Evolutionary conservation across 2,113 vertebrate genomes (phyloP), one percentile per base, ranked within the genome.

Genomic region (Perca fluviatilis): DNA sequence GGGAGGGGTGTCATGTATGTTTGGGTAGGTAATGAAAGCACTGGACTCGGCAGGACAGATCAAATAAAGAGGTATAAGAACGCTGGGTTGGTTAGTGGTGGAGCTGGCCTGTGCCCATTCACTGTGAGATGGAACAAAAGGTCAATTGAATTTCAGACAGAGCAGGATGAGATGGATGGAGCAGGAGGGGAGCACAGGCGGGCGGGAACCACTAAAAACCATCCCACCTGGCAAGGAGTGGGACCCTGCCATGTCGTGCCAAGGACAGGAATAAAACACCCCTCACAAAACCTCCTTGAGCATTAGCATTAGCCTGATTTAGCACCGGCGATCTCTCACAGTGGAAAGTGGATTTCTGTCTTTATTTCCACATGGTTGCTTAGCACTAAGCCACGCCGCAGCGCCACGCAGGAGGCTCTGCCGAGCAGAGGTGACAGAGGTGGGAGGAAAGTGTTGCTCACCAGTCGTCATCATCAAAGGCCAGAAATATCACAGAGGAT

Each of bases 71-170:
- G 77, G 62, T 77, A 90, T 88, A 90, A 85, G 81, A 67, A 80
- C 86, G 64, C 58, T 78, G 86, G 56, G 65, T 50, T 68, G 83
- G 83, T 80, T 76, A 63, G 49, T 74, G 86, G 84, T 68, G 21
- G 60, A 75, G 78, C 66, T 73, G 87, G 89, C 77, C 89, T 80
- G 81, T 70, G 78, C 86, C 78, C 87, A 87, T 89, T 88, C 69
- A 77, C 85, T 83, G 82, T n/a, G 90, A 86, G 86, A 82, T 87
- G 77, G 86, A 91, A 94, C 91, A 93, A 93, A 94, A 92, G 92
- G 91, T 93, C 91, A 92, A 92, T 89, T 91, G 85, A 91, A 92
- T 93, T 92, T 91, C 79, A 89, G 90, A 83, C 81, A 77, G 75
- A 84, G 88, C 77, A 72, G 77, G 67, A 73, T 12, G 84, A 92